A percentile compares a stretch with the other conserved stretches of the same genome.
phyloP scores from a whole-genome alignment of 2,113 vertebrate species.

The Dipodomys ordii region DNA sequence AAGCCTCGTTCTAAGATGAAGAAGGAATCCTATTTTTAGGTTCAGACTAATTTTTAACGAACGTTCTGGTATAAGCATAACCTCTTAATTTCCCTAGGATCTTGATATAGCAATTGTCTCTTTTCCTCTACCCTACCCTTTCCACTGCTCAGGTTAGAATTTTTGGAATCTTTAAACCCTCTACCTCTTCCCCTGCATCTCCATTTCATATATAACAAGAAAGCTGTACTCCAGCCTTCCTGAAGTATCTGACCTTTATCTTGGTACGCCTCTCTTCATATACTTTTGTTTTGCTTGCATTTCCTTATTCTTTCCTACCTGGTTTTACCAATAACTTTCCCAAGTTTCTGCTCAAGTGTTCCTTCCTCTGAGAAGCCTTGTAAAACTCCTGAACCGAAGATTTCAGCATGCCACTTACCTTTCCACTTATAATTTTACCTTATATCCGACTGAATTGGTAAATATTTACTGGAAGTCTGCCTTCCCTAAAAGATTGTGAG shows the following conservation, averaged over 20 bases:
- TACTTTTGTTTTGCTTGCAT: not conserved
- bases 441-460: not conserved
- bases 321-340: not conserved
- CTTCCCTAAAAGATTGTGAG: not conserved
- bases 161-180: not conserved
- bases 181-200: not conserved
- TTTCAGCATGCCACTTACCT: not conserved
- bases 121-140: not conserved
- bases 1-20: not conserved
- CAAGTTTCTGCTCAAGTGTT: slow-evolving; percentile 32
- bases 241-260: not conserved
- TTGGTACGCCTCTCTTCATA: not conserved
- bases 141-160: not conserved
- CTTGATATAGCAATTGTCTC: not conserved
- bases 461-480: not conserved
- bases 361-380: not conserved
- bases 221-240: not conserved
- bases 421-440: not conserved
- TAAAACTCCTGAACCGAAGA: not conserved
- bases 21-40: not conserved
- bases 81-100: not conserved
- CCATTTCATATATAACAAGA: not conserved
- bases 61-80: not conserved
- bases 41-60: not conserved
- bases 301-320: not conserved